These are phyloP conservation scores for Propsilocerus akamusi DNA, from an alignment of 1,140 invertebrate genomes.

Conservation along the genomic window DNA sequence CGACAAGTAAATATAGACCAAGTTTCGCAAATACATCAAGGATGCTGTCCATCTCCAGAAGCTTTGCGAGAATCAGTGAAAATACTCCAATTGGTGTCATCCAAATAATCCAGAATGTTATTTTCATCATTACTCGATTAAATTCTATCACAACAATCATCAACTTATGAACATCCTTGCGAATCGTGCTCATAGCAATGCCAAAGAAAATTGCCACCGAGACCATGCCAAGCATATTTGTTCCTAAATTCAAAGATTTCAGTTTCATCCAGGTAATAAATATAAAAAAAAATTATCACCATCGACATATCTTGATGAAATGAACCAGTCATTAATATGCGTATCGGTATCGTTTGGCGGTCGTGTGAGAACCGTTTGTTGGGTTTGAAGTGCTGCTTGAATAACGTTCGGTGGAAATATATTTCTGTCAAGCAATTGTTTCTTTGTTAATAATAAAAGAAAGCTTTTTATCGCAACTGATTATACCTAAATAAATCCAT, in stretches of 20 bases:
- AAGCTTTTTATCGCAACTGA: conserved; percentile 15
- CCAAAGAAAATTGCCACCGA: conserved; percentile 46
- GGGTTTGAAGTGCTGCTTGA: conserved; percentile 34
- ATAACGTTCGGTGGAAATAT: conserved; percentile 63
- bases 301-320: conserved; percentile 27
- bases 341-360: conserved; percentile 11
- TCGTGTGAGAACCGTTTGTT: conserved; percentile 22
- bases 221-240: conserved; percentile 54
- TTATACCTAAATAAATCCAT: conserved; percentile 61
- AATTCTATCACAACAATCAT: conserved; percentile 40
- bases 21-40: conserved; percentile 47
- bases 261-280: too few species aligned
- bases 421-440: conserved; percentile 31
- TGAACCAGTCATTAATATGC: conserved; percentile 30
- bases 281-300: too few species aligned
- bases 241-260: too few species aligned
- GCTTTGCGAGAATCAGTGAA: conserved; percentile 64
- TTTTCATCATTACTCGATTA: conserved; percentile 48
- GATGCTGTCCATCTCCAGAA: conserved; percentile 61
- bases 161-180: conserved; percentile 15
- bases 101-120: conserved; percentile 54
- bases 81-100: conserved; percentile 70
- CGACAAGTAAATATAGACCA: conserved; percentile 68
- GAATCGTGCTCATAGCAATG: conserved; percentile 43
- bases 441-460: too few species aligned